Conservation (phyloP, 2,113 vertebrate genomes). For the Emydocephalus ijimae region DNA sequence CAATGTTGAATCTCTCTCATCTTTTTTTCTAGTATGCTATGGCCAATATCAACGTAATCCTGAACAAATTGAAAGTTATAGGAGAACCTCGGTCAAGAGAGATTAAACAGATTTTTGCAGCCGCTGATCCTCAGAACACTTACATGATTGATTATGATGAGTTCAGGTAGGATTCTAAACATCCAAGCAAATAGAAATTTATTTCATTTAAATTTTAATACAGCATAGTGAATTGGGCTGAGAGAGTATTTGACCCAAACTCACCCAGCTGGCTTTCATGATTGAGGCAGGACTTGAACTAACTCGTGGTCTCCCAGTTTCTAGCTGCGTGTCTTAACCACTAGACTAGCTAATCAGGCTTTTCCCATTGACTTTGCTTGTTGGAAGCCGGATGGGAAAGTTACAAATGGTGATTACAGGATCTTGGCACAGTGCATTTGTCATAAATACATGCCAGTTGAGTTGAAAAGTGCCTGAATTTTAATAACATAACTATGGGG, state of each 20-base stretch:
- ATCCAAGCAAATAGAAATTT: not conserved
- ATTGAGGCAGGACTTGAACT: not conserved
- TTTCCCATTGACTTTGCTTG: no score
- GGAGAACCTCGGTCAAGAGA: slow-evolving; percentile 69
- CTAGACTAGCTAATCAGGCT: no score
- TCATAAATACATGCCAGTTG: no score
- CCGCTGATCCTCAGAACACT: slow-evolving; percentile 63
- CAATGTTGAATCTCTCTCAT: not conserved
- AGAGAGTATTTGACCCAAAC: not conserved
- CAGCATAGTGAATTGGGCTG: not conserved
- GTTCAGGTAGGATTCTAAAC: slow-evolving; percentile 76
- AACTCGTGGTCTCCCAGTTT: not conserved
- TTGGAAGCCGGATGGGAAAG: no score
- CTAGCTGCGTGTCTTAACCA: not conserved
- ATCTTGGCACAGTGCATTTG: no score
- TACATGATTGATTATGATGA: slow-evolving; percentile 73
- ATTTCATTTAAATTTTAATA: no score
- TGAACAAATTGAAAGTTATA: slow-evolving; percentile 78
- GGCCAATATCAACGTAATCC: slow-evolving; percentile 68
- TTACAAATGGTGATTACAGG: no score
- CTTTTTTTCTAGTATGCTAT: slow-evolving; percentile 73
- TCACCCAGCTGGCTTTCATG: not conserved
- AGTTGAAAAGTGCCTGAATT: no score
- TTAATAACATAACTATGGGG: no score
- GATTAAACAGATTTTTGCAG: slow-evolving; percentile 73